Base-by-base conservation (phyloP, 2,888 invertebrate genomes). In the Ochropleura plecta region DNA sequence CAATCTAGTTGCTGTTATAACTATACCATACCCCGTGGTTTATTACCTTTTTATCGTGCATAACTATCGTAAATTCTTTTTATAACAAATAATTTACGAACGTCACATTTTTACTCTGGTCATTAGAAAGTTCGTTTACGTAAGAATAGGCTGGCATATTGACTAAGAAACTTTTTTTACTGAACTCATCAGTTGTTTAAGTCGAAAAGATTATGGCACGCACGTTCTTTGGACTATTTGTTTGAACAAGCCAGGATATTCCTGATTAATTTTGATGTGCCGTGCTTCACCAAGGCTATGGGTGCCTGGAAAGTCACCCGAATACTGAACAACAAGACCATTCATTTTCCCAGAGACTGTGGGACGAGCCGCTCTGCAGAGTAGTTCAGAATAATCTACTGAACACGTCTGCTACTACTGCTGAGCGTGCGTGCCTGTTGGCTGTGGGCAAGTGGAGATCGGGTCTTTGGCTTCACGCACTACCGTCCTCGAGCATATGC, bases 71-170 rank as follows among this genome's bases (percentile, higher is more conserved):
- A 63, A 70, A 76, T 76, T 81, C 49, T 70, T 83, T 87, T 86
- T 87, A 87, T 85, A 81, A 82, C 70, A 73, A 85, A 86, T 86
- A 83, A 81, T 83, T 68, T 79, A 71, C 73, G 73, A 76, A 83
- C 82, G 77, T 82, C 82, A 86, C 75, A 83, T 82, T 87, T 86
- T 88, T 78, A 73, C 75, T 70, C 66, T 73, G 79, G 85, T 84
- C 85, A 76, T 89, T 90, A 91, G 91, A 90, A 90, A 90, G 90
- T 89, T 79, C n/a, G 73, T 86, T 81, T 88, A 85, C 81, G 86
- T 88, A 89, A 90, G 71, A 70, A 73, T 20, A 69, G 53, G 42
- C 78, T 73, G 81, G 74, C 78, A 76, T 79, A 82, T 78, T 86
- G 80, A 67, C 79, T 63, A 63, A 77, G 71, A 84, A 79, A 81